Evolutionary conservation across 1,140 invertebrate genomes (phyloP).

Genomic region (Calephelis virginiensis): DNA sequence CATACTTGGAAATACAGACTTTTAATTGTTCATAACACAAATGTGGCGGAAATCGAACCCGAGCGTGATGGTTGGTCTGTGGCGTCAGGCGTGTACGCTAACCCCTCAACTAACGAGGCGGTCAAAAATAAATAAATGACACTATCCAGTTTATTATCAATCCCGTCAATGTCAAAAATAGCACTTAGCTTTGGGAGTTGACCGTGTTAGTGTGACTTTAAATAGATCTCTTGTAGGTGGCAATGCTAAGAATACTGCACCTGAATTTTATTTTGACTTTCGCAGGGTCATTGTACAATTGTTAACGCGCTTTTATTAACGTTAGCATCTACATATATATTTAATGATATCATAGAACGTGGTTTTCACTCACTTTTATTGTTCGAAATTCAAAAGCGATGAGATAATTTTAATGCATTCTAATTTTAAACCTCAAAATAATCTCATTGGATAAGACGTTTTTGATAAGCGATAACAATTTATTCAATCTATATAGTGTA

Average conservation of each 20-base stretch:
- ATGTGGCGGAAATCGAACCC: no score
- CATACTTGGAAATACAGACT: no score
- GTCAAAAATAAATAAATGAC: neutral
- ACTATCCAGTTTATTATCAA: neutral
- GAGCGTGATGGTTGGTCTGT: no score
- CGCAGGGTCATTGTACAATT: neutral
- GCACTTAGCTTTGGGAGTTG: conserved; percentile 39
- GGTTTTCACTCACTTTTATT: no score
- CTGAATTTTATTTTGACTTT: conserved; percentile 30
- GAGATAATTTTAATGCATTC: conserved; percentile 2
- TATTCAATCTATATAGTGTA: neutral
- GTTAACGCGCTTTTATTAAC: no score
- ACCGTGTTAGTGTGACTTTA: conserved; percentile 46
- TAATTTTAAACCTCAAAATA: neutral
- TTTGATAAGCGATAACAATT: neutral
- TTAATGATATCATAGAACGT: no score
- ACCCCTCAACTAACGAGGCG: no score
- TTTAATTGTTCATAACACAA: no score
- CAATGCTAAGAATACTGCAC: conserved; percentile 52
- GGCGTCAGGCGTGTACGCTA: no score
- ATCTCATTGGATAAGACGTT: neutral
- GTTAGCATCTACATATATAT: no score
- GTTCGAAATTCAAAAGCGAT: no score
- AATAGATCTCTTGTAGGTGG: conserved; percentile 61
- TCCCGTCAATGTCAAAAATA: conserved; percentile 7